These are phyloP conservation scores for Anthrax anthrax DNA, from an alignment of 2,888 invertebrate genomes.

Conservation along the genomic window DNA sequence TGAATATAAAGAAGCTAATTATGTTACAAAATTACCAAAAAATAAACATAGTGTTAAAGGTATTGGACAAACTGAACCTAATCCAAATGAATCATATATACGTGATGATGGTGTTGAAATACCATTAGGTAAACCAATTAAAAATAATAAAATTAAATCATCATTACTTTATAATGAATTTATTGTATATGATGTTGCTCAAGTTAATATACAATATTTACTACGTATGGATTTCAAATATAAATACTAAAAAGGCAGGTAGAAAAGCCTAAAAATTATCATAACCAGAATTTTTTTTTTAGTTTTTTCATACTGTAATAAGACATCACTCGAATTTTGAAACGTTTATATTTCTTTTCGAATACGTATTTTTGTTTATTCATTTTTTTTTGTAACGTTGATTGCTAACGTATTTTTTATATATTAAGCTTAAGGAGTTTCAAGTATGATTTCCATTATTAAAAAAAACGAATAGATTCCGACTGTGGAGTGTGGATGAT, in stretches of 20 bases:
- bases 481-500: too few relatives aligned
- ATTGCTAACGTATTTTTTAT: too few relatives aligned
- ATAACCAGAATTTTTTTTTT: too few relatives aligned
- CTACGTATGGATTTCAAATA: constrained; percentile 76
- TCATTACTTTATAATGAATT: constrained; percentile 85
- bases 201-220: constrained; percentile 82
- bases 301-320: too few relatives aligned
- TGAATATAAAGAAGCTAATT: constrained; percentile 56
- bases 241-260: constrained; percentile 34
- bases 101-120: constrained; percentile 59
- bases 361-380: too few relatives aligned
- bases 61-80: constrained; percentile 69
- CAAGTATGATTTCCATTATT: too few relatives aligned
- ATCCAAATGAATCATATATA: constrained; percentile 45
- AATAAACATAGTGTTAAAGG: constrained; percentile 84
- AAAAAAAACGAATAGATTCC: too few relatives aligned
- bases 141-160: constrained; percentile 29
- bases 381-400: too few relatives aligned
- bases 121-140: constrained; percentile 54
- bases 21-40: constrained; percentile 61
- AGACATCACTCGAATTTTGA: too few relatives aligned
- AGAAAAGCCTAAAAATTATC: too few relatives aligned
- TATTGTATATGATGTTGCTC: constrained; percentile 92
- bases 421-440: too few relatives aligned
- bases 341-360: too few relatives aligned